These are phyloP conservation scores for Drosophila siamana DNA, from an alignment of 2,888 invertebrate species.

Conservation along the genomic window DNA sequence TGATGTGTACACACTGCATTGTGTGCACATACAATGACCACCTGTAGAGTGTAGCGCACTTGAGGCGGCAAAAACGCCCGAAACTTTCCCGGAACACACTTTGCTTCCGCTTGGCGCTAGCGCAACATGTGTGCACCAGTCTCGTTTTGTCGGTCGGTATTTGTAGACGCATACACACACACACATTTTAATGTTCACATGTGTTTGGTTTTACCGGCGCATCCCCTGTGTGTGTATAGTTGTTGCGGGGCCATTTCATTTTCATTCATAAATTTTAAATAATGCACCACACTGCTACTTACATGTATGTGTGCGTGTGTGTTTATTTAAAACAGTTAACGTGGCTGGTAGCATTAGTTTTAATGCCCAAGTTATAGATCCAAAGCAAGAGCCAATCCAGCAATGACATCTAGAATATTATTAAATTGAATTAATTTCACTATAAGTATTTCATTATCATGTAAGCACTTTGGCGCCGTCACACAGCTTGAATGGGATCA, in stretches of 20 bases:
- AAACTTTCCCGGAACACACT: conserved; percentile 52
- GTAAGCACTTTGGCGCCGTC: conserved; percentile 33
- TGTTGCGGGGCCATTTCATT: conserved; percentile 31
- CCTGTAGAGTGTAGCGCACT: conserved; percentile 41
- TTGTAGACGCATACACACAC: conserved; percentile 3
- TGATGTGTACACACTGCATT: background rate
- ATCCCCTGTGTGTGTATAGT: conserved; percentile 38
- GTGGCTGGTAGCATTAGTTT: background rate
- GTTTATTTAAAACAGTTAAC: background rate
- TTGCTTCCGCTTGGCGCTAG: conserved; percentile 65
- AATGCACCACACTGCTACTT: background rate
- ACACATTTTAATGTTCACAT: background rate
- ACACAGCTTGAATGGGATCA: conserved; percentile 16
- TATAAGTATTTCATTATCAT: background rate
- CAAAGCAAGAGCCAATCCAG: background rate
- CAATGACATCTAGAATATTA: background rate
- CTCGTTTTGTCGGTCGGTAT: conserved; percentile 11
- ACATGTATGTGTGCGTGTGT: background rate
- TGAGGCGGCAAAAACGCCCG: conserved; percentile 30
- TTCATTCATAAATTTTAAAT: conserved; percentile 52
- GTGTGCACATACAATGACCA: conserved; percentile 29
- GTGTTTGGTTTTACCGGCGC: conserved; percentile 34
- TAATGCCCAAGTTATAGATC: background rate
- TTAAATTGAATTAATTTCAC: background rate
- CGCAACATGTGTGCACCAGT: conserved; percentile 71